Base-by-base conservation (phyloP, 2,113 vertebrate genomes). In the Podarcis raffonei region DNA sequence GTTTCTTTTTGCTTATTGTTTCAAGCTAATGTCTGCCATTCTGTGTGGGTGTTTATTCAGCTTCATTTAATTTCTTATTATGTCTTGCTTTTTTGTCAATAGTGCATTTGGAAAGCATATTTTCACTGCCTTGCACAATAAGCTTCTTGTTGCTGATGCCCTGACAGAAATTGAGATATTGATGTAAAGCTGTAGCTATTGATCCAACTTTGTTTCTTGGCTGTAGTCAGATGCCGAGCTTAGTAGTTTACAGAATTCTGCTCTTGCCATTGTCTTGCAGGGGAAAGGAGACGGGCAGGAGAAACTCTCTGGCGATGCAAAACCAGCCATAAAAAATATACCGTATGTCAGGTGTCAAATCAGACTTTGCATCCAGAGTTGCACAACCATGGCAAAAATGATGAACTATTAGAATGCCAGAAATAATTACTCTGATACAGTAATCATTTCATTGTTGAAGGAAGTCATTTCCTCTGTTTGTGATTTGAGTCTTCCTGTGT, bases 51-150 rank as follows among this genome's bases (percentile, higher is more conserved):
- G 93, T 95, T 96, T 96, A 95, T 97, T 97, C 96, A 92, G 95
- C 95, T 94, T 97, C 93, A 95, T 96, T 96, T 95, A 92, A 92
- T 94, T 95, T 96, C 95, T 95, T 96, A 93, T 96, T 96, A 94
- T 87, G 87, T 62, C 77, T 83, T 53, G 9, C 0, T n/a, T 92
- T 83, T 95, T 91, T 89, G 87, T 97, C 96, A 95, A 97, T 96
- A 96, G 77, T 87, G 77, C 48, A 91, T 92, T 95, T 95, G 83
- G 76, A 96, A 25, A 94, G 30, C 75, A 87, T 85, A 93, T 94
- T 94, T 95, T 93, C 89, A 91, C 37, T 88, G 85, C n/a, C 91
- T 74, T 8, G 4, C 39, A 89, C 86, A 94, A 68, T 88, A 91
- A 78, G 66, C 85, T 95, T 93, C 77, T 90, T 94, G 65, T 57